phyloP scores from a whole-genome alignment of 2,888 invertebrate genomes.

The Nomada fucata region DNA sequence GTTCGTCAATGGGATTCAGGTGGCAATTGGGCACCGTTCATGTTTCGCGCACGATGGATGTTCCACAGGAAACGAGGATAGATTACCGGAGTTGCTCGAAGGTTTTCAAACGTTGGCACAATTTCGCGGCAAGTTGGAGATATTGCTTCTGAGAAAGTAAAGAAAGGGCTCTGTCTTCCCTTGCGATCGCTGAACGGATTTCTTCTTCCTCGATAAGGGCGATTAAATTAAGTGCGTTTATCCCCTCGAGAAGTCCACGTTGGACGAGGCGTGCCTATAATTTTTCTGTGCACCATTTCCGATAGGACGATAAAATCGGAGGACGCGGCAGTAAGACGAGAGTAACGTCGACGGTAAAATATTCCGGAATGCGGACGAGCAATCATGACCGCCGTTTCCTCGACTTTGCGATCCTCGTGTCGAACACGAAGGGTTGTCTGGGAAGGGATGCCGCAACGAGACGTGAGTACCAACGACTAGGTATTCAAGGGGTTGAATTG shows the following conservation, averaged over 20 bases:
- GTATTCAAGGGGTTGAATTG: slow-evolving; percentile 68
- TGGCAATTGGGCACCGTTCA: too few species aligned
- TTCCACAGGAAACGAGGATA: background rate
- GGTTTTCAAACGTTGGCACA: background rate
- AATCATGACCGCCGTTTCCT: slow-evolving; percentile 71
- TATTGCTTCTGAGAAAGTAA: background rate
- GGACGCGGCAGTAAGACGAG: slow-evolving; percentile 19
- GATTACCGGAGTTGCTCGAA: background rate
- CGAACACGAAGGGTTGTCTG: slow-evolving; percentile 31
- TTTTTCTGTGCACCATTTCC: background rate
- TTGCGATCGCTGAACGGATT: too few species aligned
- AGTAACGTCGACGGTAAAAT: slow-evolving; percentile 61
- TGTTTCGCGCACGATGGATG: background rate
- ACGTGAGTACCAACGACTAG: slow-evolving; percentile 57
- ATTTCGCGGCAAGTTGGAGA: background rate
- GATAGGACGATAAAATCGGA: slow-evolving; percentile 12
- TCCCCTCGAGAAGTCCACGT: background rate
- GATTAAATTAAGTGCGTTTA: too few species aligned
- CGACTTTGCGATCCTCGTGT: slow-evolving; percentile 46
- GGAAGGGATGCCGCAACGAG: slow-evolving; percentile 46
- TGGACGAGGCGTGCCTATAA: background rate
- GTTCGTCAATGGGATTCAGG: background rate
- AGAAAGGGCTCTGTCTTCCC: too few species aligned
- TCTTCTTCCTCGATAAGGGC: too few species aligned
- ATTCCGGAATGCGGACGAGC: slow-evolving; percentile 76